Base-by-base conservation (phyloP, 2,888 invertebrate genomes). In the Glaucopsyche alexis region DNA sequence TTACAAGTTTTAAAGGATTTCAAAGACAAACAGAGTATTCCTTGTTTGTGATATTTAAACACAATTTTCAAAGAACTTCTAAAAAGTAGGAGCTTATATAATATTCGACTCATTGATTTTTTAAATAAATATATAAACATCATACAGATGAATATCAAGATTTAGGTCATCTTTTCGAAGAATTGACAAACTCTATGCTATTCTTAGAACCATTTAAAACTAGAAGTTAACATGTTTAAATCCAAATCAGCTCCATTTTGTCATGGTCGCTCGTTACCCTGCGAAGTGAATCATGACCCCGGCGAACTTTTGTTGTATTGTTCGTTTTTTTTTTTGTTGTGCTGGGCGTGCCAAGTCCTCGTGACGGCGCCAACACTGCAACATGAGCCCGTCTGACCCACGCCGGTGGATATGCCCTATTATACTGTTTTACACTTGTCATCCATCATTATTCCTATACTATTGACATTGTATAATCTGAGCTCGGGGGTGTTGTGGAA, bases 301-400 rank as follows among this genome's bases (percentile, higher is more conserved):
- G 80, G 78, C 81, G 80, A 84, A 83, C 77, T 85, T 86, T 85
- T 80, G 79, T 83, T 84, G 82, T 83, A 83, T 87, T 86, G 84
- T 87, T 84, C 50, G 40, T 67, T 67, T 67, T 66, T 72, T 81
- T 72, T 65, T 65, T 64, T 72, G 76, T 79, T 72, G 74, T 84
- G 81, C 79, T 82, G 87, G 84, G 82, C 87, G 86, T 86, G 88
- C 88, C 85, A 87, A 88, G 81, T 87, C 86, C 83, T 86, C 85
- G 82, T 83, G 83, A 80, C 84, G 91, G 91, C 91, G 91, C 91
- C 91, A 87, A 83, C 82, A 76, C 81, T 89, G 91, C 88, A 91
- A 92, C 86, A 88, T 85, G 91, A 91, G 89, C 87, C 89, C 90
- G 88, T 92, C 91, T 91, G 88, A 89, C 85, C 86, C 88, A 82